These are phyloP conservation scores for Orestias chungarensis DNA, from an alignment of 2,797 vertebrate species.

Conservation along the genomic window DNA sequence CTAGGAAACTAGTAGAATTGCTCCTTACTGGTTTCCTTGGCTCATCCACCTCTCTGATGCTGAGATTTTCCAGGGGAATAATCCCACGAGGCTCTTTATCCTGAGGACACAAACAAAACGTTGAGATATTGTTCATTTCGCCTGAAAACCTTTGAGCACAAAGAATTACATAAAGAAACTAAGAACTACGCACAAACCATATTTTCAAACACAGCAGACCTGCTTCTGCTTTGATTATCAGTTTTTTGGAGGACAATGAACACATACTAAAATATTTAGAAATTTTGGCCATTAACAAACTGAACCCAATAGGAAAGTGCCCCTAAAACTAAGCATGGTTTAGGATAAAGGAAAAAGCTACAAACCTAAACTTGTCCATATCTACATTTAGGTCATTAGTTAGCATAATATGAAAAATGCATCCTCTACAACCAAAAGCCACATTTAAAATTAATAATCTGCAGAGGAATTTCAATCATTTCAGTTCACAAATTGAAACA, in stretches of 20 bases:
- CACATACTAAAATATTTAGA: not conserved
- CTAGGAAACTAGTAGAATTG: not conserved
- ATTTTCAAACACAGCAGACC: not conserved
- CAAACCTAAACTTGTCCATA: not conserved
- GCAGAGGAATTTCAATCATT: no score
- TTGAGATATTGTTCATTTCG: not conserved
- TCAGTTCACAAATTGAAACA: no score
- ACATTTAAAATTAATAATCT: no score
- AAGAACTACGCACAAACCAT: not conserved
- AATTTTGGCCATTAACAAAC: not conserved
- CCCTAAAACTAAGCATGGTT: not conserved
- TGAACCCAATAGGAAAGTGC: not conserved
- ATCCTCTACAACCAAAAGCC: not conserved
- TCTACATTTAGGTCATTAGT: not conserved
- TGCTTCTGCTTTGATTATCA: not conserved
- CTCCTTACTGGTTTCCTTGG: constrained; percentile 91
- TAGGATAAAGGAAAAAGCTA: not conserved
- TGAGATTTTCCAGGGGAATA: constrained; percentile 96
- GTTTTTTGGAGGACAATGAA: not conserved
- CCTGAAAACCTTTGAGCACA: not conserved
- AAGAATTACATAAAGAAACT: not conserved
- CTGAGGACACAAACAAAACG: constrained; percentile 70
- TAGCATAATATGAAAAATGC: not conserved
- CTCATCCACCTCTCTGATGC: constrained; percentile 96
- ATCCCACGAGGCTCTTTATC: constrained; percentile 98